These are phyloP conservation scores for Halocynthia aurantium DNA, from an alignment of 23 tunicate genomes.

Conservation along the genomic window DNA sequence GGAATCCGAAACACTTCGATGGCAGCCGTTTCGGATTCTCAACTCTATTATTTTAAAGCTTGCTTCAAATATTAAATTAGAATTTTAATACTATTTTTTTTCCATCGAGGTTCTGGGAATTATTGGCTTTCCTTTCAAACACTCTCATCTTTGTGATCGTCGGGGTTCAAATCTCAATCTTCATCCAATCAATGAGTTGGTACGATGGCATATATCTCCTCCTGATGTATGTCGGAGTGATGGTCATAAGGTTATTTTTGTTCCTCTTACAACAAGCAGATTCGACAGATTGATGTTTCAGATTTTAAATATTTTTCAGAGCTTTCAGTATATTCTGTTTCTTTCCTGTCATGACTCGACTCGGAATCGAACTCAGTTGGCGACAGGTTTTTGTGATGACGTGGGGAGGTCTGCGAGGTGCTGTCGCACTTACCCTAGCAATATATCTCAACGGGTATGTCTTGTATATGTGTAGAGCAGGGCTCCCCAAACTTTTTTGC, in stretches of 20 bases:
- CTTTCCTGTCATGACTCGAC: conserved; percentile 67
- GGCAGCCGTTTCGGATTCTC: too few species aligned
- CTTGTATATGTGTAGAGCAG: conserved; percentile 12
- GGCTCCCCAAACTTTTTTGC: too few species aligned
- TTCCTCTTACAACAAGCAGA: not conserved
- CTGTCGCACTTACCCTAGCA: conserved; percentile 74
- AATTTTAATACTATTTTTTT: not conserved
- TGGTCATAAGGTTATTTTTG: conserved; percentile 42
- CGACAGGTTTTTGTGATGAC: conserved; percentile 75
- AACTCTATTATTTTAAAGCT: not conserved
- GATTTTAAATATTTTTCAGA: conserved; percentile 10
- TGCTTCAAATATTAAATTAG: not conserved
- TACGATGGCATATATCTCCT: conserved; percentile 56
- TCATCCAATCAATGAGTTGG: conserved; percentile 33
- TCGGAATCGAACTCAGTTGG: conserved; percentile 77
- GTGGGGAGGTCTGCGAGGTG: conserved; percentile 92
- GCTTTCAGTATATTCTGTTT: conserved; percentile 71
- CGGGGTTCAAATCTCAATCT: conserved; percentile 49
- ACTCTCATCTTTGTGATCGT: conserved; percentile 80
- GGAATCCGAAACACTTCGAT: too few species aligned
- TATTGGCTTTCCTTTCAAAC: conserved; percentile 76
- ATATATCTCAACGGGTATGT: conserved; percentile 64
- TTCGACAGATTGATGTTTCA: too few species aligned
- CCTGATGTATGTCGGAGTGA: conserved; percentile 52
- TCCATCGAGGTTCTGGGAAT: conserved; percentile 77